Base-by-base conservation (phyloP, 2,113 vertebrate genomes). In the Thinocorus orbignyianus region DNA sequence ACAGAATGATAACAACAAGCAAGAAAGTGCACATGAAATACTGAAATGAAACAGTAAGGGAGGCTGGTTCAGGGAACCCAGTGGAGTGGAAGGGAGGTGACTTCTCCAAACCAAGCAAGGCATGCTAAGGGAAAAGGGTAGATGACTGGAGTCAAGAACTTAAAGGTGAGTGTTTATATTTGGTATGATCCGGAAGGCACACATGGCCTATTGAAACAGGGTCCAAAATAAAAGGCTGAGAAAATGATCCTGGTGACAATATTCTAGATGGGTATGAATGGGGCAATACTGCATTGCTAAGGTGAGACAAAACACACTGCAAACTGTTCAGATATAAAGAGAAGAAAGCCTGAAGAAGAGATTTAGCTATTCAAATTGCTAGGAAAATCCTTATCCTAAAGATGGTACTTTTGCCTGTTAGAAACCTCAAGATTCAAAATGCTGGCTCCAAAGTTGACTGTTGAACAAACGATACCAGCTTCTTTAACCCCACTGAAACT, bases 121-220 rank as follows among this genome's bases (percentile, higher is more conserved):
- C 1, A 4, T 30, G 12, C 15, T 55, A 20, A 62, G 17, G 25
- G 18, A 90, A 49, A 81, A 46, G 20, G 72, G 37, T 23, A 72
- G 55, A 80, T 37, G 17, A 64, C 22, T 64, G 15, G 12, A 44
- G 18, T 46, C 25, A 81, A 78, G 35, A 76, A 92, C 81, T 10
- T 42, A 23, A 42, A 72, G 31, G 17, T 25, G 15, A 66, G 17
- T 37, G 16, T 41, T 71, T 74, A 16, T 52, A 71, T 39, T 71
- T 80, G 4, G 48, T 31, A 33, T 5, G 5, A 69, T n/a, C 24
- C 28, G 86, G 23, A 13, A 88, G 23, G 12, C 30, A 64, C 9
- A 31, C 0, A 0, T 25, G 68, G 88, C 54, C 31, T 58, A 28
- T 0, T 78, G 37, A 89, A 55, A 44, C 30, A 60, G 20, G 62